Evolutionary conservation across 2,797 vertebrate genomes (phyloP), one percentile per base, ranked within the genome.

Genomic region (Acanthurus leucopareius): DNA sequence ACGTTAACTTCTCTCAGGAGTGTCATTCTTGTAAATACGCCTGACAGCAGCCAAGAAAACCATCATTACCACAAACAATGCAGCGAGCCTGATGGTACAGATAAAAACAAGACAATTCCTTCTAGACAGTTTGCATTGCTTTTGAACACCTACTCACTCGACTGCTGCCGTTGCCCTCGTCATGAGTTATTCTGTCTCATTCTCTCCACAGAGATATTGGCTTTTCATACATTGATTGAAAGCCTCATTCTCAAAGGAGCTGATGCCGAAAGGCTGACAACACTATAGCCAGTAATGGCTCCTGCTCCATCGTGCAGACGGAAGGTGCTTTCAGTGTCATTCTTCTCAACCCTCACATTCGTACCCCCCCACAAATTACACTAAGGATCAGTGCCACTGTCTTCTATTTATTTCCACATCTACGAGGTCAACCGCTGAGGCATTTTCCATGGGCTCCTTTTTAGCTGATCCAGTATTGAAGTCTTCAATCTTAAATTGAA

Each of bases 201-300:
- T 90, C 85, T 86, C 72, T 79, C 79, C 77, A 25, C 65, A 53
- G 79, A 85, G 86, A 91, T 85, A 67, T 87, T 61, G 77, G 76
- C 86, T 89, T 90, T 92, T 93, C 84, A 80, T 83, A 86, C 90
- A 88, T 89, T 94, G 90, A 93, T 93, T 93, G 92, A 92, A 93
- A 88, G 83, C 86, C 88, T 89, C 82, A 76, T 82, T 91, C 88
- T 91, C 85, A 76, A 83, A 91, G 86, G 84, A 84, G 76, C 82
- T 53, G 81, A 87, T 80, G 86, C 66, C 69, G 73, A 87, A 84
- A 49, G 75, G 75, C 75, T 82, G 85, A 87, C 87, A 88, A 78
- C 77, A 78, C 79, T 80, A 67, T 57, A 86, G 79, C 57, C 84
- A 76, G 74, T 85, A 86, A 88, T 88, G 82, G 82, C 87, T 80